Evolutionary conservation across 2,113 vertebrate species (phyloP).

Genomic region (Pluvialis apricaria): DNA sequence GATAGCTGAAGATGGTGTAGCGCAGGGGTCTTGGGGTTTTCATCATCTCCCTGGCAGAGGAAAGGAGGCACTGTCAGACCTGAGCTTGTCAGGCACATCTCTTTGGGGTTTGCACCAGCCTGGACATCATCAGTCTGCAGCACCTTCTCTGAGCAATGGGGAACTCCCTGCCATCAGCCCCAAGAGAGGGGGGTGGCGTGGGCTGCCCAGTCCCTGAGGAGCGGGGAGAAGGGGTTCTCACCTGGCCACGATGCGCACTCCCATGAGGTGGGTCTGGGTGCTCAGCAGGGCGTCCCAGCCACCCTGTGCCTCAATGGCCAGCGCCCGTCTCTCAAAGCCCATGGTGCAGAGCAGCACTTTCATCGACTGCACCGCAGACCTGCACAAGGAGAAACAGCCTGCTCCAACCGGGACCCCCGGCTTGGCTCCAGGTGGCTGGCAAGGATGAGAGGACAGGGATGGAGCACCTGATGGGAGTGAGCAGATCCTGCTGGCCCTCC

Average conservation of each 20-base stretch:
- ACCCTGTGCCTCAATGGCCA: background rate
- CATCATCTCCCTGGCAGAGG: background rate
- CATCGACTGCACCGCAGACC: background rate
- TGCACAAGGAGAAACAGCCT: background rate
- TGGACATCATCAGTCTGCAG: background rate
- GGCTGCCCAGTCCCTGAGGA: background rate
- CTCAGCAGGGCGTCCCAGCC: background rate
- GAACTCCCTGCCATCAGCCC: background rate
- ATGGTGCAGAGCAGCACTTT: background rate
- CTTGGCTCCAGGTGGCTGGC: background rate
- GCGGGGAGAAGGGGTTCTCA: background rate
- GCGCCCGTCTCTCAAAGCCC: background rate
- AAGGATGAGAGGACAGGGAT: background rate
- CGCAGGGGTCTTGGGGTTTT: accelerated
- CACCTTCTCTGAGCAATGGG: background rate
- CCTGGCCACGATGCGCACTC: background rate
- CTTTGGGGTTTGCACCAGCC: background rate
- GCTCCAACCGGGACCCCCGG: background rate
- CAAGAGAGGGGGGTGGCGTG: background rate
- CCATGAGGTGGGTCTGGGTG: background rate
- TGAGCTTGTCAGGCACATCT: background rate
- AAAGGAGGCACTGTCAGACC: background rate
- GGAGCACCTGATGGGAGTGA: background rate
- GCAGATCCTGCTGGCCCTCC: too few species aligned
- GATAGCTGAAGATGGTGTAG: background rate